Evolutionary conservation across 2,113 vertebrate genomes (phyloP), one percentile per base, ranked within the genome.

Genomic region (Malurus alboscapulatus): DNA sequence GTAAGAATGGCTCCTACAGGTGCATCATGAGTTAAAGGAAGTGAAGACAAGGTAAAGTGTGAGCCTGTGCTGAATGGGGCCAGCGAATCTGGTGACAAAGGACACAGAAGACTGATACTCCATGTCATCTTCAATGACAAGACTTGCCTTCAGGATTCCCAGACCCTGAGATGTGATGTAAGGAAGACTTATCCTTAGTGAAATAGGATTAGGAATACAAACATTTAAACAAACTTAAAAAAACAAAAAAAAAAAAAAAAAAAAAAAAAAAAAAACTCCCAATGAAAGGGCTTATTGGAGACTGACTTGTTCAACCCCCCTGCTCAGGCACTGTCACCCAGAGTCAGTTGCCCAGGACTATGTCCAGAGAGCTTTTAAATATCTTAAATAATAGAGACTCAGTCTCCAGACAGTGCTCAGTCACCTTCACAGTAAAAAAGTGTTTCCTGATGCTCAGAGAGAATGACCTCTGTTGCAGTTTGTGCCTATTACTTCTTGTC

Each of bases 251-350:
- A 36, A 36, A 8, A 67, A 14, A 78, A 38, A 38, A 38, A 10
- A 67, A 14, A 78, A 15, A 67, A 14, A 78, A 38, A 38, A 38
- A 10, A 67, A 14, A 78, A 15, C n/a, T 73, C 21, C 63, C 8
- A 27, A 2, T 36, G 15, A 29, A 69, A 82, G 6, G 22, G 32
- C 51, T 3, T 2, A 9, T 20, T 75, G 55, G 50, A 83, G 11
- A 51, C 17, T 4, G 4, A 42, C 29, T 40, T 78, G 27, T 20
- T 54, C 29, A 85, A 58, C 0, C 1, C 12, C 24, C 1, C 24
- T 62, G 26, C 53, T 87, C 47, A 79, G 30, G 42, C 27, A 76
- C 13, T 27, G n/a, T 11, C 24, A 67, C 11, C 26, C 26, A 30
- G 1, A 62, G 36, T 26, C 51, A 80, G 67, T 8, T 65, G 36